Conservation (phyloP, 2,888 invertebrate species). For the Trachelus iudaicus region DNA sequence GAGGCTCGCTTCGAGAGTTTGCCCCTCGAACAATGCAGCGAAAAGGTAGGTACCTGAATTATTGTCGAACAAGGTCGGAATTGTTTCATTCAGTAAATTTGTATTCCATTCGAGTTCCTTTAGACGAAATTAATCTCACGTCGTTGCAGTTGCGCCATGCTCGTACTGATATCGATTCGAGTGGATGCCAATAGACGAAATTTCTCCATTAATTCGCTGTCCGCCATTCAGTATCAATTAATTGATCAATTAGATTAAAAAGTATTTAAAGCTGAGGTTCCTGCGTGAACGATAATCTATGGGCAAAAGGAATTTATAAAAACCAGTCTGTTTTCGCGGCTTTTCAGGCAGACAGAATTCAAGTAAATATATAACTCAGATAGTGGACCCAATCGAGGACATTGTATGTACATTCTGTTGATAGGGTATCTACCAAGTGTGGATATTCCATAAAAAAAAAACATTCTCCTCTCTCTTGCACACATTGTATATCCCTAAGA, state of each 20-base stretch:
- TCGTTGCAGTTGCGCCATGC: background rate
- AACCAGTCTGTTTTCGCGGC: background rate
- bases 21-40: slow-evolving; percentile 20
- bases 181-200: no score
- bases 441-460: background rate
- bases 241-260: no score
- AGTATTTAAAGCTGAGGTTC: background rate
- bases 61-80: slow-evolving; percentile 19
- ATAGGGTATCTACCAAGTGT: no score
- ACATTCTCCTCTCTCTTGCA: background rate
- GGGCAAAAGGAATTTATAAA: background rate
- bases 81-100: slow-evolving; percentile 20
- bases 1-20: slow-evolving; percentile 1
- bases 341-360: background rate
- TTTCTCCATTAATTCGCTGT: no score
- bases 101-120: slow-evolving; percentile 18
- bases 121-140: slow-evolving; percentile 15
- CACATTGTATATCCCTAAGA: background rate
- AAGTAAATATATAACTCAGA: background rate
- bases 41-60: slow-evolving; percentile 14
- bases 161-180: background rate
- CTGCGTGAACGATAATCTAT: background rate
- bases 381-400: background rate
- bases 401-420: no score
- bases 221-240: background rate